These are phyloP conservation scores for Phytoseiulus persimilis DNA, from an alignment of 2,888 invertebrate species.

Conservation along the genomic window DNA sequence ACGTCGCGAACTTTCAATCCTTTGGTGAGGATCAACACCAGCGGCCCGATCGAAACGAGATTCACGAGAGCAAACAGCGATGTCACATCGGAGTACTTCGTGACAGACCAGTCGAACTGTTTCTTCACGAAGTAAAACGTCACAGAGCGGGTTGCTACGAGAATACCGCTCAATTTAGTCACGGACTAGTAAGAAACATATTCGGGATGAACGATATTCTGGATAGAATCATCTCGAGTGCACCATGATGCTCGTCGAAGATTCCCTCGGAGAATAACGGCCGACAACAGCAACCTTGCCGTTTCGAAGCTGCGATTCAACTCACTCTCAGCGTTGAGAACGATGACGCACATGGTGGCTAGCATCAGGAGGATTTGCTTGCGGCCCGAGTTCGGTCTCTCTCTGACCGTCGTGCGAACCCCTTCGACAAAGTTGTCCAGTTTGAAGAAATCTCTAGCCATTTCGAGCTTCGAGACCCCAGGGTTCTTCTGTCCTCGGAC, in stretches of 20 bases:
- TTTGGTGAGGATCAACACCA: slow-evolving; percentile 20
- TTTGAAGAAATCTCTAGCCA: slow-evolving; percentile 27
- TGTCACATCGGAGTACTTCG: slow-evolving; percentile 24
- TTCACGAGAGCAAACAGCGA: slow-evolving; percentile 10
- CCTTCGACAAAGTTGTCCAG: slow-evolving; percentile 28
- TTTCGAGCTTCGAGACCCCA: background rate
- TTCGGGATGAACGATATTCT: background rate
- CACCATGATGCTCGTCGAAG: no score
- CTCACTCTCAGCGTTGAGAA: slow-evolving; percentile 34
- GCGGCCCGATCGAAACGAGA: slow-evolving; percentile 19
- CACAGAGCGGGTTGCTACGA: slow-evolving; percentile 15
- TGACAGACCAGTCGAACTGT: slow-evolving; percentile 30
- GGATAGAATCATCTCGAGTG: no score
- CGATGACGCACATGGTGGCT: slow-evolving; percentile 20
- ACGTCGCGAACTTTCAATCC: slow-evolving; percentile 20
- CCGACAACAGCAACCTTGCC: background rate
- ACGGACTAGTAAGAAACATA: background rate
- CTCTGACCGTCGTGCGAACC: background rate
- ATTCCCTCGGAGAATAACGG: no score
- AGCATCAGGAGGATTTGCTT: slow-evolving; percentile 17
- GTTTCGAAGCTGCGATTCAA: background rate
- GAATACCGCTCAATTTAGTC: background rate
- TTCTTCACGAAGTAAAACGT: slow-evolving; percentile 36
- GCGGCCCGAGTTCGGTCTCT: slow-evolving; percentile 14
- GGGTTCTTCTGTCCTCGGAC: slow-evolving; percentile 30